These are phyloP conservation scores for Nycticryphes semicollaris DNA, from an alignment of 2,113 vertebrate species.

Conservation along the genomic window DNA sequence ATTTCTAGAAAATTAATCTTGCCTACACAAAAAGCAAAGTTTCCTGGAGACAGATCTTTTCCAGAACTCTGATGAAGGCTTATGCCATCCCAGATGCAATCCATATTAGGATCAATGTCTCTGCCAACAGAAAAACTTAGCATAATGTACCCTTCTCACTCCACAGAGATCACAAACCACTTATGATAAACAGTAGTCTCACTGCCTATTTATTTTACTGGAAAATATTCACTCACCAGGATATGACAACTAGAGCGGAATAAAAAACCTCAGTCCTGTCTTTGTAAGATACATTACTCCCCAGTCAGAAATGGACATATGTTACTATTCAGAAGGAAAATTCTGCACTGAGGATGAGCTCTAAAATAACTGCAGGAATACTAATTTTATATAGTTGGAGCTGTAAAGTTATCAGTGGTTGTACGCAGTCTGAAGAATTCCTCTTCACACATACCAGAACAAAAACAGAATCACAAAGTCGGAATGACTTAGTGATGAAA, in stretches of 20 bases:
- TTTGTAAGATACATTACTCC: not conserved
- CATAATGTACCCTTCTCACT: not conserved
- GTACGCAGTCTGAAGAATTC: not conserved
- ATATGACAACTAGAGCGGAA: not conserved
- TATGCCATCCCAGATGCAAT: not conserved
- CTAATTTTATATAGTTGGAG: not conserved
- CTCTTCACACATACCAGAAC: not conserved
- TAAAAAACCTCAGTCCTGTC: not conserved
- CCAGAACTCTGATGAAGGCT: not conserved
- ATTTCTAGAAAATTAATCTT: not conserved
- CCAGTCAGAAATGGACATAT: not conserved
- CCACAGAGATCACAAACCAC: not conserved
- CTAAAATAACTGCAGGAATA: not conserved
- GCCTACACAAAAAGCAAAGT: not conserved
- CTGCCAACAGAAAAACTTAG: not conserved
- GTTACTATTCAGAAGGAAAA: not conserved
- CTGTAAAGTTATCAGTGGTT: not conserved
- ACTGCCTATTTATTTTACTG: not conserved
- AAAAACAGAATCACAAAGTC: not conserved
- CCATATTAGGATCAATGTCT: not conserved
- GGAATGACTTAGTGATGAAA: not conserved
- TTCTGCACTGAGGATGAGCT: not conserved
- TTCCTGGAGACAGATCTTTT: not conserved
- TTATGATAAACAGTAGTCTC: not conserved
- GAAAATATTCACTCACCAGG: not conserved